Conservation (phyloP, 1,140 invertebrate species). For the Monomorium pharaonis region DNA sequence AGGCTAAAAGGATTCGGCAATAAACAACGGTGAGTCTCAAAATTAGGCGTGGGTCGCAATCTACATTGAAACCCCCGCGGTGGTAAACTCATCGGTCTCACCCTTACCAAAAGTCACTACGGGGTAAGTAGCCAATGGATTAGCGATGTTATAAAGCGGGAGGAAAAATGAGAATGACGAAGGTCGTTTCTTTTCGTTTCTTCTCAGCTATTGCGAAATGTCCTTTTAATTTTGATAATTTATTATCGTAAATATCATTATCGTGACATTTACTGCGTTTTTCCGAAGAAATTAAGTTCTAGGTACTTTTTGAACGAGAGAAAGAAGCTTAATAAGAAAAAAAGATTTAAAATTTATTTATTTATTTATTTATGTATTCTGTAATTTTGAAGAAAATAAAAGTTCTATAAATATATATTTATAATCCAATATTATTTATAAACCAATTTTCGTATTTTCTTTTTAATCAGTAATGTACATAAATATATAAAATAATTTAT, state of each 20-base stretch:
- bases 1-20: conserved; percentile 84
- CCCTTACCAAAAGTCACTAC: conserved; percentile 26
- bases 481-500: conserved; percentile 1
- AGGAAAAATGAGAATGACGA: conserved; percentile 45
- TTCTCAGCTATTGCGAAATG: conserved; percentile 64
- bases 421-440: not conserved
- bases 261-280: conserved; percentile 47
- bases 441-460: not conserved
- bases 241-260: conserved; percentile 74
- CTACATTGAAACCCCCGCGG: conserved; percentile 76
- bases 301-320: not conserved
- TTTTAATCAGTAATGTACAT: not conserved
- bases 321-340: not conserved
- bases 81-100: conserved; percentile 45
- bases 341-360: not conserved
- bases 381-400: not conserved
- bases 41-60: conserved; percentile 79
- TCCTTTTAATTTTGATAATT: conserved; percentile 80
- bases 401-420: not conserved
- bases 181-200: conserved; percentile 38
- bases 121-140: conserved; percentile 76
- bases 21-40: conserved; percentile 81
- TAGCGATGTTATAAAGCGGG: conserved; percentile 73
- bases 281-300: not conserved
- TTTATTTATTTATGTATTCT: not conserved